Percentiles rank a stretch among this genome's conserved stretches.
Evolutionary conservation across 2,888 invertebrate genomes (phyloP).

Genomic region (Mycalesis mineus): DNA sequence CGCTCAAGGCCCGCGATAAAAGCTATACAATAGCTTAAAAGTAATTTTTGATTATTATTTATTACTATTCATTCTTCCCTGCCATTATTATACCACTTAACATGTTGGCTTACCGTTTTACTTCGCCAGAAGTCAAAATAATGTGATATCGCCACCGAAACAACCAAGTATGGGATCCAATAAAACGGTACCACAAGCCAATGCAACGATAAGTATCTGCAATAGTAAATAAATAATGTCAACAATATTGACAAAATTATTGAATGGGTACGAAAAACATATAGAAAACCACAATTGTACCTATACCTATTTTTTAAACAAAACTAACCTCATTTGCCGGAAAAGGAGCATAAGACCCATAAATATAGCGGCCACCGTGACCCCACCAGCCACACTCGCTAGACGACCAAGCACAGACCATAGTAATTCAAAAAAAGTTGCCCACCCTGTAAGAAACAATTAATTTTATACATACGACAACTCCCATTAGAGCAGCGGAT

Average conservation of each 20-base stretch:
- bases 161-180: conserved; percentile 58
- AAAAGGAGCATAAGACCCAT: conserved; percentile 44
- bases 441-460: conserved; percentile 40
- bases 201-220: conserved; percentile 51
- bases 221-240: neutral
- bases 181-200: conserved; percentile 60
- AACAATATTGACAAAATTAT: neutral
- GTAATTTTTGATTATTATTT: too few species aligned
- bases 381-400: conserved; percentile 34
- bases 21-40: too few species aligned
- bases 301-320: too few species aligned
- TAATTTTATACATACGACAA: too few species aligned
- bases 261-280: too few species aligned
- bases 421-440: conserved; percentile 44
- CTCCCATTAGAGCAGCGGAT: too few species aligned
- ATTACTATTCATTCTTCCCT: too few species aligned
- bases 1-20: too few species aligned
- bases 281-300: too few species aligned
- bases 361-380: conserved; percentile 24
- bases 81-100: too few species aligned
- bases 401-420: conserved; percentile 40
- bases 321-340: conserved; percentile 53
- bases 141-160: conserved; percentile 40
- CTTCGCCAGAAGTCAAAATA: conserved; percentile 48
- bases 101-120: conserved; percentile 39